Evolutionary conservation across 2,888 invertebrate genomes (phyloP), one percentile per base, ranked within the genome.

Genomic region (Oithona nana): DNA sequence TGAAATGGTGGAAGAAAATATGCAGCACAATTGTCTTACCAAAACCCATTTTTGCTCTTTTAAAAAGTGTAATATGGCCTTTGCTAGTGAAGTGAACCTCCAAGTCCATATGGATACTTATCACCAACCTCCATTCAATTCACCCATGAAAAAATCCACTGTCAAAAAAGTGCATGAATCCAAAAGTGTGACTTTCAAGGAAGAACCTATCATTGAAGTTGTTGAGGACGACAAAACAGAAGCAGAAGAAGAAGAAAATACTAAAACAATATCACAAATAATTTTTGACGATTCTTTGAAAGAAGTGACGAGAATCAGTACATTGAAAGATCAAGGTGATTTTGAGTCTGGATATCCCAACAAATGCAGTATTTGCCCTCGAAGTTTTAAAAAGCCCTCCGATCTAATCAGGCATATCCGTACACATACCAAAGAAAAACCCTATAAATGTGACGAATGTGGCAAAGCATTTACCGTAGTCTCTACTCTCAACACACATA

Each of bases 401-500:
- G 75, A 77, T 67, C 69, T 77, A 31, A 73, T 75, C 64, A 71
- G 74, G 57, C 77, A 77, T 65, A 68, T 73, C 28, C 70, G 75
- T 49, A 71, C 73, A 16, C 76, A 75, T 66, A 73, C 73, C 30
- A 73, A 74, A 24, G 73, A 74, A 66, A 73, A 72, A 65, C 75
- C 75, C 0, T 75, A 69, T 64, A 57, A 59, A 3, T 75, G 75
- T 68, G 68, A 70, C 3, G 68, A 69, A 26, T 76, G 76, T 68
- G 64, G 64, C 11, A 67, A 67, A 51, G 58, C 73, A 49, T 83
- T 83, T 68, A 78, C 81, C 1, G 78, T 83, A 2, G 82, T 82
- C 69, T 81, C 81, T 3, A 82, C 82, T 0, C 71, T 82, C 39
- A 78, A 79, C 67, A 76, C 78, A 6, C 83, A 83, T 68, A 71